These are phyloP conservation scores for Phrynosoma blainvillii DNA, from an alignment of 2,113 vertebrate species.

Conservation along the genomic window DNA sequence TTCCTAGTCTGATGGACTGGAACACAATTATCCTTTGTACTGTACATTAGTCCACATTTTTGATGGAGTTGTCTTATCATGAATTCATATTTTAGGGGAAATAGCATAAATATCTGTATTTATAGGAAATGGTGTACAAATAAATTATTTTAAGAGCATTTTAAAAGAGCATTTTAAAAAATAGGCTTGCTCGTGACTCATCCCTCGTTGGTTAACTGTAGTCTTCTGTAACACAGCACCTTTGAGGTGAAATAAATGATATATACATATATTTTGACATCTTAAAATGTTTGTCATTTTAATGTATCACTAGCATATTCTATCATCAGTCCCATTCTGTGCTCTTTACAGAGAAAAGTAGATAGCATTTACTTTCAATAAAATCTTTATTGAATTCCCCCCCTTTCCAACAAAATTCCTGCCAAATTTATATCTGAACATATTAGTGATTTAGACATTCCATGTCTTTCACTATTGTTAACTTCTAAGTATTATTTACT, in stretches of 20 bases:
- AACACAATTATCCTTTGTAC: not conserved
- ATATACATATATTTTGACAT: not conserved
- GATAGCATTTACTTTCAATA: not conserved
- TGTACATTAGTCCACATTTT: not conserved
- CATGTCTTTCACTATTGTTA: conserved; percentile 27
- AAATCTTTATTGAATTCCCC: not conserved
- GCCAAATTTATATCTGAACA: conserved; percentile 26
- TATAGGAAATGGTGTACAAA: not conserved
- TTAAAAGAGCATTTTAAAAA: not conserved
- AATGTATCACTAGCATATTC: not conserved
- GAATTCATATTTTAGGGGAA: not conserved
- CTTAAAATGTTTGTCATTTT: not conserved
- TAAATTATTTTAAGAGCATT: not conserved
- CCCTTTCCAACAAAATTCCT: not conserved
- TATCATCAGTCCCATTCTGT: not conserved
- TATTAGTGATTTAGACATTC: conserved; percentile 46
- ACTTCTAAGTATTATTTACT: conserved; percentile 62
- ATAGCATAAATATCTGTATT: not conserved
- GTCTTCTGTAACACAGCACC: not conserved
- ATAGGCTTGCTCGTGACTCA: not conserved
- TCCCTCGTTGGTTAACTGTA: not conserved
- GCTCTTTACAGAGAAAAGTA: fast-evolving
- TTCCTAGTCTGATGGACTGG: too few relatives aligned
- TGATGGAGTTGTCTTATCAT: not conserved
- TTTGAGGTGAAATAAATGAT: not conserved